Conservation (phyloP, 92 coral and sea anemone species). For the Parazoanthus atlanticus region DNA sequence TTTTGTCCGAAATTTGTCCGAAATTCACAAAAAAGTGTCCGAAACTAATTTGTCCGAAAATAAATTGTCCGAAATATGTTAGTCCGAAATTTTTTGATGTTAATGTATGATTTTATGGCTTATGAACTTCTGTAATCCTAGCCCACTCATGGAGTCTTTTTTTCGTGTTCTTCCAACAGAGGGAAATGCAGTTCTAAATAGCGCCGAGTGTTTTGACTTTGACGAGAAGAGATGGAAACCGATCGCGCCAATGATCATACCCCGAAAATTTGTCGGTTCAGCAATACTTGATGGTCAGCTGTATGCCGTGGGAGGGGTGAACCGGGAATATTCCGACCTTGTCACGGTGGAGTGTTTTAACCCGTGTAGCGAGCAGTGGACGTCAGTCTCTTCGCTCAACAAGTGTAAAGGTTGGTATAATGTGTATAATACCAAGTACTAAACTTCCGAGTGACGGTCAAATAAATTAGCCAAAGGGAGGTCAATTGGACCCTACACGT, state of each 20-base stretch:
- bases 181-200: constrained; percentile 77
- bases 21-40: no score
- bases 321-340: constrained; percentile 88
- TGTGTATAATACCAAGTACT: neutral
- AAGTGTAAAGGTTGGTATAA: constrained; percentile 84
- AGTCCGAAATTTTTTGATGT: no score
- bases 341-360: constrained; percentile 95
- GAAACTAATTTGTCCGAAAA: no score
- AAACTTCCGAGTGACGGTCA: no score
- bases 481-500: no score
- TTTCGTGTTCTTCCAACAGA: constrained; percentile 51
- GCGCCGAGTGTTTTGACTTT: constrained; percentile 89
- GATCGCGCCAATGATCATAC: constrained; percentile 90
- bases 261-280: constrained; percentile 89
- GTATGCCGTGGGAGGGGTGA: constrained; percentile 98
- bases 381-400: constrained; percentile 90
- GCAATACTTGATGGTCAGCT: constrained; percentile 97
- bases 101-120: no score
- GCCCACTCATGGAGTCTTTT: neutral
- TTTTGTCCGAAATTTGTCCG: no score
- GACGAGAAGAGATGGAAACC: constrained; percentile 81
- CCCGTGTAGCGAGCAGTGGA: constrained; percentile 91
- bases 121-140: neutral
- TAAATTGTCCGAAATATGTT: no score
- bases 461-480: no score